Base-by-base conservation (phyloP, 1,140 invertebrate species). In the Drosophila gunungcola region DNA sequence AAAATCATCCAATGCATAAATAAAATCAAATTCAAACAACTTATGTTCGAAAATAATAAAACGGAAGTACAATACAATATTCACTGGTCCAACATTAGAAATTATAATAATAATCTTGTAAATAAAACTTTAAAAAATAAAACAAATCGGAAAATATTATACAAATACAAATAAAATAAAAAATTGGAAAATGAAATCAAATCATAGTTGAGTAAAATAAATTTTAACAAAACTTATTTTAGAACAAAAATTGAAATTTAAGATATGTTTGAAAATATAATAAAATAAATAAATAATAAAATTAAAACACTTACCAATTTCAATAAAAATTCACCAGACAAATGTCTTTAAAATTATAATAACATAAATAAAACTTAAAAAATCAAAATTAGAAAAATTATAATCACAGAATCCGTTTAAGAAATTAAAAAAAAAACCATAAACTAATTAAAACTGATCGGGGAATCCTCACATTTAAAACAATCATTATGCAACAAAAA, bases 401-500 rank as follows among this genome's bases (percentile, higher is more conserved):
- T 25, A 54, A 52, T 6, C 1, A 0, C 3, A 43, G 13, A 38
- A 56, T 34, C 27, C 48, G 38, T 29, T 45, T 0, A 12, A 38
- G 54, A 55, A 67, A 58, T 27, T 1, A 10, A 57, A 61, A 61
- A 61, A 61, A 9, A 0, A 5, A 38, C 48, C 48, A 1, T 25
- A 63, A 53, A 43, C 29, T 7, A 70, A 54, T 12, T 39, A 10
- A 21, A n/a, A 62, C 5, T 27, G 45, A 55, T 69, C 63, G 10
- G 21, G 13, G 49, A 54, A 46, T 42, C 42, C 13, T 56, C 57
- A 67, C 58, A 16, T 65, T 51, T 46, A 69, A 61, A 38, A 69
- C 51, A 72, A 76, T 73, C 53, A 76, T 52, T 69, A 53, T 41
- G 10, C 54, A 89, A 89, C 77, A 89, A 89, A 88, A 86, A 86